Conservation (phyloP, 2,113 vertebrate genomes). For the Callithrix jacchus region DNA sequence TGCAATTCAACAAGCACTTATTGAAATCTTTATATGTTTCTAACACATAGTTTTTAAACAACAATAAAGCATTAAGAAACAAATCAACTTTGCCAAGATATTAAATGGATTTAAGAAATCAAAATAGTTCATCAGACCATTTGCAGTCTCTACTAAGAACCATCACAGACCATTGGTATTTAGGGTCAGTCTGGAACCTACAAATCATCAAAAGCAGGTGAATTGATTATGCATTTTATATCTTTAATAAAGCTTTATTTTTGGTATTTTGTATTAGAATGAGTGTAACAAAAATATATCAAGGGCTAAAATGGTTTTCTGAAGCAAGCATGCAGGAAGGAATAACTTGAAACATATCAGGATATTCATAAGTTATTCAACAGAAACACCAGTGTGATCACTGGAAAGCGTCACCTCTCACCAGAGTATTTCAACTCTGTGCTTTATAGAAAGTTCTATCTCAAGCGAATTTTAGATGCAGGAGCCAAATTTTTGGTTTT, state of each 20-base stretch:
- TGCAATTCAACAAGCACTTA: not conserved
- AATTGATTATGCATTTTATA: not conserved
- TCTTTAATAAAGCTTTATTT: slow-evolving; percentile 9
- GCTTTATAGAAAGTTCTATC: not conserved
- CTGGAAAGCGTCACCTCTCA: not conserved
- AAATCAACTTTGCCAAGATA: not conserved
- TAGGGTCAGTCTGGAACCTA: not conserved
- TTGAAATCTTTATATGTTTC: not conserved
- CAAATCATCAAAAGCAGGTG: not conserved
- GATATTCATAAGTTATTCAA: not conserved
- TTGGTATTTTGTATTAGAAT: not conserved
- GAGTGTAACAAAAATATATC: not conserved
- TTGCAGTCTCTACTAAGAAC: not conserved
- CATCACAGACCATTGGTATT: not conserved
- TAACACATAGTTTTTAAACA: not conserved
- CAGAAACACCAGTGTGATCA: not conserved
- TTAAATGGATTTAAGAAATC: not conserved
- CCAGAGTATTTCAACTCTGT: not conserved
- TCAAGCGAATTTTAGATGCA: not conserved
- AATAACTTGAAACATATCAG: not conserved
- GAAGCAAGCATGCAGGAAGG: not conserved
- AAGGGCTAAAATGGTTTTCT: not conserved
- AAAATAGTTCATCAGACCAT: not conserved
- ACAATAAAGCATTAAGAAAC: not conserved
- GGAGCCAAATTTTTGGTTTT: not conserved